Evolutionary conservation across 1,140 invertebrate species (phyloP).

Genomic region (Camponotus floridanus): DNA sequence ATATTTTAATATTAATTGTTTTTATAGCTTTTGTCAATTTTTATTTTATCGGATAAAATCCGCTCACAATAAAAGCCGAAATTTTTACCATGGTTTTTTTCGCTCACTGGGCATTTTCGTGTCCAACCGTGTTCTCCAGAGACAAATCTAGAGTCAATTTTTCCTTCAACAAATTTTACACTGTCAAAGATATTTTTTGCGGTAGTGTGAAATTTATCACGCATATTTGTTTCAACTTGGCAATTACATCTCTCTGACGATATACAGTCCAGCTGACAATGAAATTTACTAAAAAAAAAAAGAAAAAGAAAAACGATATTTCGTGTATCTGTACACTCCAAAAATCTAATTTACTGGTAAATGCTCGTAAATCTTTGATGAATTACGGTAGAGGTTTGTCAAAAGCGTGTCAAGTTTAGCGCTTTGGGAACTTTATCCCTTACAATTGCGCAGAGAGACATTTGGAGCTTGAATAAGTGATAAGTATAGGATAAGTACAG

Average conservation of each 20-base stretch:
- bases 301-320: background rate
- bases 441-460: background rate
- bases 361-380: background rate
- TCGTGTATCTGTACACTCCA: too few species aligned
- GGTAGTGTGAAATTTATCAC: background rate
- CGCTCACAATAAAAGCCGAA: too few species aligned
- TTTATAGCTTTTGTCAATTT: too few species aligned
- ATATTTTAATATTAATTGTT: too few species aligned
- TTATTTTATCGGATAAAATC: background rate
- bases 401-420: conserved; percentile 18
- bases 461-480: conserved; percentile 46
- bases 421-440: conserved; percentile 14
- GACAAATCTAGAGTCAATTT: background rate
- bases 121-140: background rate
- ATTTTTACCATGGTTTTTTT: too few species aligned
- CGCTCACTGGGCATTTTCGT: too few species aligned
- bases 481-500: background rate
- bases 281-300: background rate
- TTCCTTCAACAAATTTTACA: background rate
- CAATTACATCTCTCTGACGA: background rate
- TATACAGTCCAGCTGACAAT: background rate
- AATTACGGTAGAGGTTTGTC: conserved; percentile 30
- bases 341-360: background rate
- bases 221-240: background rate
- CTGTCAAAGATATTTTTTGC: background rate